Percentiles rank a stretch among this genome's conserved stretches.
Conservation (phyloP, 64 coral and sea anemone species). For the Montipora sp. region DNA sequence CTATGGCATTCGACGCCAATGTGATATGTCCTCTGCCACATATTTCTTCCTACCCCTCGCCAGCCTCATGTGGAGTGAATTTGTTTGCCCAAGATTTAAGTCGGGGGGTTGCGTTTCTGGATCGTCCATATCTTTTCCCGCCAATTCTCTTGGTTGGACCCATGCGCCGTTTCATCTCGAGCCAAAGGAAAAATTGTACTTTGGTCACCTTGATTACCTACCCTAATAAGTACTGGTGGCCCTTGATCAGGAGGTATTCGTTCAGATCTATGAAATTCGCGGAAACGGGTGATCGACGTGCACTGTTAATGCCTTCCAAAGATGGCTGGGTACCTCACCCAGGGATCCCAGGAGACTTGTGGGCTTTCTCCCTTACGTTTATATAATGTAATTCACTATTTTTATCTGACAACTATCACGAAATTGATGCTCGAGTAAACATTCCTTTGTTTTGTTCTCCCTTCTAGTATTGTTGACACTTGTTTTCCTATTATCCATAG, state of each 20-base stretch:
- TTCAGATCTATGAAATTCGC: not conserved
- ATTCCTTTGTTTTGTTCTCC: too few species aligned
- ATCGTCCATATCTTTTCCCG: not conserved
- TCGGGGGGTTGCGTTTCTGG: not conserved
- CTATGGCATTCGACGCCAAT: conserved; percentile 11
- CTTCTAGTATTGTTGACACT: too few species aligned
- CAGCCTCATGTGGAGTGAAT: conserved; percentile 7
- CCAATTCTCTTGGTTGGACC: not conserved
- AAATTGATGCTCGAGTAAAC: too few species aligned
- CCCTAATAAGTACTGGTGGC: conserved; percentile 43
- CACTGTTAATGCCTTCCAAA: conserved; percentile 1
- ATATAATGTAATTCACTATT: too few species aligned
- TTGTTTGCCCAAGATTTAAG: not conserved
- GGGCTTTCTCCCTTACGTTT: not conserved
- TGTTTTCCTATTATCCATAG: too few species aligned
- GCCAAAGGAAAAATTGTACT: not conserved
- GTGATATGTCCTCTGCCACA: not conserved
- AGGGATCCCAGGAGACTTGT: conserved; percentile 35
- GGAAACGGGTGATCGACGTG: not conserved
- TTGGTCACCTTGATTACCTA: not conserved
- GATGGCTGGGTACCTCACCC: conserved; percentile 14
- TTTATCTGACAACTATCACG: too few species aligned
- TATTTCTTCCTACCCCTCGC: not conserved
- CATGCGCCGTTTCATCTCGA: too few species aligned
- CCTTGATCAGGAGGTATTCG: not conserved